Evolutionary conservation across 2,888 invertebrate genomes (phyloP), one percentile per base, ranked within the genome.

Genomic region (Erynnis tages): DNA sequence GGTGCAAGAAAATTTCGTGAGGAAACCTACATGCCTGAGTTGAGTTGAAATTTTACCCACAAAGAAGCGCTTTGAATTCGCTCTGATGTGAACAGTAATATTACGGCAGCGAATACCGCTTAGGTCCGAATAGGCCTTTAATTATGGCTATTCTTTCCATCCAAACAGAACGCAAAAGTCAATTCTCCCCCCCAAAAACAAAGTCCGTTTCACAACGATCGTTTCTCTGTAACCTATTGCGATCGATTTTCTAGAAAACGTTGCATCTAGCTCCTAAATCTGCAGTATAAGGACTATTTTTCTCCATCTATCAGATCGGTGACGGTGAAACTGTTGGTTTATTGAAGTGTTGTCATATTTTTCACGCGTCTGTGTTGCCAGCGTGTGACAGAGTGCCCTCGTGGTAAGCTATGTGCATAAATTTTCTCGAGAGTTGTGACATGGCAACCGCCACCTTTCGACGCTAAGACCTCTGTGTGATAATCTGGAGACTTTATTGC

Each of bases 341-440:
- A 16, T 53, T 50, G 53, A 43, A 62, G 63, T 66, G 63, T 65
- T 65, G 63, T 60, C 58, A 65, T 61, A 67, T 67, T 65, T 67
- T 67, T 65, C 63, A 64, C 65, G 62, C 65, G 57, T 29, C 50
- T 55, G 67, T 63, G 67, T 62, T 64, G 65, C 68, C 67, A 72
- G 65, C 65, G 27, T 68, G 69, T 69, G 73, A 67, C 72, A 71
- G 76, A 73, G 63, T 59, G 59, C 54, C 44, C 60, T 58, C 57
- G 55, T 58, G 57, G 72, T 82, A 81, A 83, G 71, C 78, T 83
- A 85, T 85, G 85, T 84, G 84, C 85, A 86, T 86, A 86, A 78
- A 78, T 86, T 85, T 69, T 11, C 62, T 68, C 60, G 63, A 82
- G 80, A 72, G 77, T 71, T 70, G 73, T 70, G 73, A 65, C 70